phyloP scores from a whole-genome alignment of 92 coral and sea anemone species.

The Hydrozoanthus gracilis region DNA sequence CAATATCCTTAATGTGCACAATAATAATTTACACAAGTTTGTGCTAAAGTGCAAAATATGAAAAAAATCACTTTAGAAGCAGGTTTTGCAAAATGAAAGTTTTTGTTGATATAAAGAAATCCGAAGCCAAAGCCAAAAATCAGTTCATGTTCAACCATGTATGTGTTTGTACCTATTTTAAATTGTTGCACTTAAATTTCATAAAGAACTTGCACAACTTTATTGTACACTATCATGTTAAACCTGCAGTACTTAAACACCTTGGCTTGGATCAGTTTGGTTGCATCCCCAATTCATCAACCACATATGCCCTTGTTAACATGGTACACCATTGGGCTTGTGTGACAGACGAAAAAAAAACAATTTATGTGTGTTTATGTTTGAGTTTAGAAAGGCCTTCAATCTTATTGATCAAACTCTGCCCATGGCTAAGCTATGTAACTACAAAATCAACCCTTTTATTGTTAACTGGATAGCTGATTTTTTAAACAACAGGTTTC shows the following conservation, averaged over 20 bases:
- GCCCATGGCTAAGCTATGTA: conserved; percentile 4
- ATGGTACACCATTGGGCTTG: too few relatives aligned
- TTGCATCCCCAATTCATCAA: neutral
- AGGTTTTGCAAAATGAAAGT: too few relatives aligned
- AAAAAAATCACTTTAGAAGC: too few relatives aligned
- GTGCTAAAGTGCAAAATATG: too few relatives aligned
- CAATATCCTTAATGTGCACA: too few relatives aligned
- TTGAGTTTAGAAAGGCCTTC: conserved; percentile 40
- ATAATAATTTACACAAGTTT: too few relatives aligned
- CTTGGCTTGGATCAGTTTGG: conserved; percentile 36
- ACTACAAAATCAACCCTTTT: neutral
- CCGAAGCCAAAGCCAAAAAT: too few relatives aligned
- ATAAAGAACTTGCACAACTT: neutral
- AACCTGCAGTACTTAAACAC: conserved; percentile 38
- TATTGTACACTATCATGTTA: conserved; percentile 12
- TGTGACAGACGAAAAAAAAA: neutral
- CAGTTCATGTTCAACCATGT: too few relatives aligned
- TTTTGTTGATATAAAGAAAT: too few relatives aligned
- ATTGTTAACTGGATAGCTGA: neutral
- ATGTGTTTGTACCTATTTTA: too few relatives aligned
- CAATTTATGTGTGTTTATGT: conserved; percentile 10
- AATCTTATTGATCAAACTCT: conserved; percentile 33
- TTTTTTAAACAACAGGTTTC: neutral
- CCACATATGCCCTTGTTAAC: neutral
- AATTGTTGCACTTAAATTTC: too few relatives aligned